Evolutionary conservation across 2,797 vertebrate species (phyloP), one percentile per base, ranked within the genome.

Genomic region (Myotis pilosus): DNA sequence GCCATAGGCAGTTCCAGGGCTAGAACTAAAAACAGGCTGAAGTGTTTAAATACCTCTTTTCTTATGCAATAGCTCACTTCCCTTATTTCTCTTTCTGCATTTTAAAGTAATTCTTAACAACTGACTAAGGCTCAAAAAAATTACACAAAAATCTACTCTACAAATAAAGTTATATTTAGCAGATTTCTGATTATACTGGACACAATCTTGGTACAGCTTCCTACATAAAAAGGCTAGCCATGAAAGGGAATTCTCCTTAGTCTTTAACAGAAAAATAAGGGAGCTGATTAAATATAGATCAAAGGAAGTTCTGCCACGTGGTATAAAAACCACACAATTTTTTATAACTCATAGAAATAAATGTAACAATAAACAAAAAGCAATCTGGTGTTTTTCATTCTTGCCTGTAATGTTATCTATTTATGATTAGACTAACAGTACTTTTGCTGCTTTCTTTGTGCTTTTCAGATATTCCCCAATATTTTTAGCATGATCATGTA

Each of bases 131-230:
- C 74, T 93, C 68, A 92, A 89, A 95, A 93, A 94, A 80, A 41
- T 57, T 66, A 83, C 4, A 85, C 5, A 90, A 92, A 96, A 82
- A 82, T 81, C 38, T 66, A 78, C 44, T 80, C 81, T 68, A 89
- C 69, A 94, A 88, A 94, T 95, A 94, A 96, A 94, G 93, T 81
- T 96, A 85, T 55, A 95, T 75, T 95, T 91, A 91, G 75, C 41
- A 93, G 47, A 85, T 92, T 94, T 93, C 51, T 92, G 23, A 94
- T 88, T 85, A 95, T 55, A 90, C 1, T 92, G 80, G 60, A 90
- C 53, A 86, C 66, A 76, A 82, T 94, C 88, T 92, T 55, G 41
- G 88, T 91, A 82, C 44, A 79, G 72, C 64, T 96, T 91, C 87
- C 78, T 89, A 89, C 64, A 76, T n/a, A 91, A 30, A 68, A 84